Evolutionary conservation across 2,797 vertebrate genomes (phyloP), one percentile per base, ranked within the genome.

Genomic region (Mus minutoides): DNA sequence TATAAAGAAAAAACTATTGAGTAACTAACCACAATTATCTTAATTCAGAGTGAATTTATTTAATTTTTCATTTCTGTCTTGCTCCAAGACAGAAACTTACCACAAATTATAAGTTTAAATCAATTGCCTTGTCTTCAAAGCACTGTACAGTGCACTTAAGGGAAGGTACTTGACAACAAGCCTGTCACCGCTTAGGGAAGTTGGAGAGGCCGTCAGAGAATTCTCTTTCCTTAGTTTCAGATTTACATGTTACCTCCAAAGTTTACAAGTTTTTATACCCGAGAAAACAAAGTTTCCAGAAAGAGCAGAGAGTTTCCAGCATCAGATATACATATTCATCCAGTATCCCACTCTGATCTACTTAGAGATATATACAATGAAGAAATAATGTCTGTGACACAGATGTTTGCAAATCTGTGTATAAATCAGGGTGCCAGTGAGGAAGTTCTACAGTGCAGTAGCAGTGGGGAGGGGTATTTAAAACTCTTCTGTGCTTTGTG

Each of bases 131-230:
- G 75, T 96, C 95, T 97, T 98, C 96, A 95, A 97, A 97, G 94
- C 94, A 97, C 75, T 92, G 93, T 83, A 85, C 71, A 76, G 69
- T 58, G 98, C 54, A 56, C 93, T 62, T 94, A 97, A 98, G 98
- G 97, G 98, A 91, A 97, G 96, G 98, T 98, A 97, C 95, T 98
- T 97, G 95, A 95, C 96, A 98, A 96, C 96, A 98, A 98, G 98
- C 98, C 98, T 98, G 97, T 97, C 98, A 95, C 90, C 85, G 98
- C 97, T 97, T 98, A 98, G 96, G 97, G 97, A 98, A 98, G 98
- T 98, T 93, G 97, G 98, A 80, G 84, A 98, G 77, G 98, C 98
- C 96, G 98, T 97, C 97, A 98, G 98, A 98, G 97, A 96, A 97
- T 98, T 98, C 96, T 95, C 91, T 98, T 94, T 96, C 88, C 97